Conservation (phyloP, 2,888 invertebrate species). For the Amblyjoppa proteus region DNA sequence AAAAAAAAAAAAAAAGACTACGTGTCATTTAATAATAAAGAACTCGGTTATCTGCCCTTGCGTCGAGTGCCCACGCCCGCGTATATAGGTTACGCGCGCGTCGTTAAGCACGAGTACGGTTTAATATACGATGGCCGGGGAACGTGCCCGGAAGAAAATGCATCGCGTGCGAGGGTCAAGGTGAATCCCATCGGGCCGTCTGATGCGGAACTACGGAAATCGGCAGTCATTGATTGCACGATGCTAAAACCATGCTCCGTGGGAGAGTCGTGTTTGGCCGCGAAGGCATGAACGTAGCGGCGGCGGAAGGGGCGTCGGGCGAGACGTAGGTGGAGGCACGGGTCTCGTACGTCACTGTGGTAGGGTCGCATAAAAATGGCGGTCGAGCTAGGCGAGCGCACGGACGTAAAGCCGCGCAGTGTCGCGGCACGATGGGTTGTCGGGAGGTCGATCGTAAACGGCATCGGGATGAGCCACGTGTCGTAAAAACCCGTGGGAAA, state of each 20-base stretch:
- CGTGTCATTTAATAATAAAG: too few relatives aligned
- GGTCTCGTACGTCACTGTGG: constrained; percentile 4
- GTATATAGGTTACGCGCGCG: too few relatives aligned
- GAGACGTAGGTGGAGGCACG: constrained; percentile 32
- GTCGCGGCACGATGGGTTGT: constrained; percentile 31
- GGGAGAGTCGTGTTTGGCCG: not conserved
- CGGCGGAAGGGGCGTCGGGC: not conserved
- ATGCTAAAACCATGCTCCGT: constrained; percentile 3
- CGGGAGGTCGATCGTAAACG: constrained; percentile 51
- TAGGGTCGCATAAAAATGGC: constrained; percentile 11
- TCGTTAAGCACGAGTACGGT: too few relatives aligned
- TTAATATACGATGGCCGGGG: not conserved
- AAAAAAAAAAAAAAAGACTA: too few relatives aligned
- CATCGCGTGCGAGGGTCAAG: constrained; percentile 60
- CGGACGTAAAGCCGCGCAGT: not conserved
- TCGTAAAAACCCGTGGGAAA: constrained; percentile 48
- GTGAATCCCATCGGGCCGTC: constrained; percentile 25
- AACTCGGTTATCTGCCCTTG: too few relatives aligned
- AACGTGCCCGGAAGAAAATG: constrained; percentile 29
- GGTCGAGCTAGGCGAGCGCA: not conserved
- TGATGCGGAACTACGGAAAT: constrained; percentile 26
- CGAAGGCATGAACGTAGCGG: not conserved
- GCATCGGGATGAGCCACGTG: constrained; percentile 57
- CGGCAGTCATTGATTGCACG: constrained; percentile 47
- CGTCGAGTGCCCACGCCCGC: too few relatives aligned